A percentile compares a stretch with the other conserved stretches of the same genome.
These are phyloP conservation scores for Propsilocerus akamusi DNA, from an alignment of 1,140 invertebrate genomes.

Conservation along the genomic window DNA sequence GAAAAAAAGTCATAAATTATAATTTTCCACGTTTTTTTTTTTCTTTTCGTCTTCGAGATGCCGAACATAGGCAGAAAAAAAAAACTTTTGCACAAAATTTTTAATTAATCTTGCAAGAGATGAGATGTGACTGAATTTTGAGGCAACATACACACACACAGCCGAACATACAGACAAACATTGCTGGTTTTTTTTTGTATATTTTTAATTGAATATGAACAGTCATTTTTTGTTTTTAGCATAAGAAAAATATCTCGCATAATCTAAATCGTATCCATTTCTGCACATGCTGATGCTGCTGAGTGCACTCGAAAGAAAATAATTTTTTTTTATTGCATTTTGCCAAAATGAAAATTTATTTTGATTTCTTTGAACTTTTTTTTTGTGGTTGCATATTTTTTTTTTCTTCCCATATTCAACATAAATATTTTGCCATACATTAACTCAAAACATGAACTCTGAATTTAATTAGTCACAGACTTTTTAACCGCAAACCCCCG, in stretches of 20 bases:
- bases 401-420: too few relatives aligned
- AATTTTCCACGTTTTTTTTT: too few relatives aligned
- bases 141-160: neutral
- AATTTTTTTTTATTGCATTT: neutral
- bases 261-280: conserved; percentile 2
- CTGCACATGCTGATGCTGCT: neutral
- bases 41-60: too few relatives aligned
- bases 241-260: neutral
- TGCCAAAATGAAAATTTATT: neutral
- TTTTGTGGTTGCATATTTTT: too few relatives aligned
- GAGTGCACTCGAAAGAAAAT: neutral
- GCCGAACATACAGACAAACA: too few relatives aligned
- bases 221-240: neutral
- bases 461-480: conserved; percentile 4
- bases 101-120: conserved; percentile 2
- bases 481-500: conserved; percentile 1
- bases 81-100: neutral
- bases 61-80: neutral
- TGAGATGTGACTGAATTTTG: neutral
- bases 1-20: neutral
- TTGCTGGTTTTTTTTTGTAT: too few relatives aligned
- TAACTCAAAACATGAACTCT: too few relatives aligned
- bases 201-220: conserved; percentile 3
- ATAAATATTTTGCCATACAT: too few relatives aligned
- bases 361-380: conserved; percentile 3